phyloP scores from a whole-genome alignment of 2,888 invertebrate genomes.

The Podotricha telesiphe region DNA sequence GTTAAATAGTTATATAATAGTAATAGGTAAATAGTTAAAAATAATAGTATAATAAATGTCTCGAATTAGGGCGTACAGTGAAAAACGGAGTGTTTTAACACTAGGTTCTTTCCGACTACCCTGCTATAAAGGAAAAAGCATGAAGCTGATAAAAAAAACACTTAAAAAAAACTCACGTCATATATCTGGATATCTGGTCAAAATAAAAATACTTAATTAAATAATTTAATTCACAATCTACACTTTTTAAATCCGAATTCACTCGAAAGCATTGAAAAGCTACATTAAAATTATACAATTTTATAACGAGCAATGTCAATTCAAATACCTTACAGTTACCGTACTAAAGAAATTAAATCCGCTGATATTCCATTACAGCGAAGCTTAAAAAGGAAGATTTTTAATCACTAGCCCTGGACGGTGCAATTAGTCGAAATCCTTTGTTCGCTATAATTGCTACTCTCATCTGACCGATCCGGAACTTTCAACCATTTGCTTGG shows the following conservation, averaged over 20 bases:
- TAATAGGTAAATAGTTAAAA: too few species aligned
- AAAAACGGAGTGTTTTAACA: too few species aligned
- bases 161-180: too few species aligned
- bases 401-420: constrained; percentile 35
- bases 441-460: constrained; percentile 41
- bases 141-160: too few species aligned
- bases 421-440: constrained; percentile 38
- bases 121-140: too few species aligned
- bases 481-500: constrained; percentile 38
- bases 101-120: too few species aligned
- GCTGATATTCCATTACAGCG: constrained; percentile 26
- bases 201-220: too few species aligned
- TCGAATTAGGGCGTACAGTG: too few species aligned
- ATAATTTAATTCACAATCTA: too few species aligned
- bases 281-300: not conserved
- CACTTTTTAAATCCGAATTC: not conserved
- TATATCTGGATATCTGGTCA: too few species aligned
- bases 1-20: too few species aligned
- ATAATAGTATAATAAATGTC: too few species aligned
- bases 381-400: constrained; percentile 34
- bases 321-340: not conserved
- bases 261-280: not conserved
- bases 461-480: constrained; percentile 35
- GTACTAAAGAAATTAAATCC: constrained; percentile 24
- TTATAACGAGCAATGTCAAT: not conserved